Evolutionary conservation across 2,888 invertebrate species (phyloP).

Genomic region (Andrena dorsata): DNA sequence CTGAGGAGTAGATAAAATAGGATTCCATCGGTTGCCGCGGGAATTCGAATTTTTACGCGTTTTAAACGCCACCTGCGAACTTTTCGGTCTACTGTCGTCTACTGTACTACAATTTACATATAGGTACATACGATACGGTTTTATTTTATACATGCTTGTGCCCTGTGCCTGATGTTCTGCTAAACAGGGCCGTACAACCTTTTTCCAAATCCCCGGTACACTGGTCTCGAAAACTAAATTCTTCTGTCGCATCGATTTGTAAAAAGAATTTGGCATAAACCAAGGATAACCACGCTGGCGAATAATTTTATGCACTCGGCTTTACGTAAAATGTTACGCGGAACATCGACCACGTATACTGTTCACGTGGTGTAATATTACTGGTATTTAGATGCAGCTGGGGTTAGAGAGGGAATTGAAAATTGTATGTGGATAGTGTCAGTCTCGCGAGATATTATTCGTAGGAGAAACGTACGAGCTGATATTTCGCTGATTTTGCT

Average conservation of each 20-base stretch:
- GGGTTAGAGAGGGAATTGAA: constrained; percentile 8
- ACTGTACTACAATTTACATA: too few relatives aligned
- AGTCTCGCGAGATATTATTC: constrained; percentile 1
- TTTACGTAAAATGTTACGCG: not conserved
- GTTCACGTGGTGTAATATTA: constrained; percentile 49
- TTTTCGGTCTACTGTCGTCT: not conserved
- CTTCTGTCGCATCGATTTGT: not conserved
- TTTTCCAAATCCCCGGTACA: not conserved
- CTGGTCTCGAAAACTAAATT: not conserved
- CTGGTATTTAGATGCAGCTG: constrained; percentile 8
- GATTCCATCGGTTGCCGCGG: constrained; percentile 29
- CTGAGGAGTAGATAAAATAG: not conserved
- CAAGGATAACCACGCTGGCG: not conserved
- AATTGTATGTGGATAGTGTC: not conserved
- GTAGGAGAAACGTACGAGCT: not conserved
- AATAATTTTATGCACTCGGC: not conserved
- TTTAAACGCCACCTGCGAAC: constrained; percentile 26
- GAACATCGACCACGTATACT: constrained; percentile 30
- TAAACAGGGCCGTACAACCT: not conserved
- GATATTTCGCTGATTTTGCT: not conserved
- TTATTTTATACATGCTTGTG: not conserved
- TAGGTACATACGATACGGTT: not conserved
- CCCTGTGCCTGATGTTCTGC: not conserved
- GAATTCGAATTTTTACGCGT: constrained; percentile 24
- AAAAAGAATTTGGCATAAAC: not conserved